A percentile compares a stretch with the other conserved stretches of the same genome.
Evolutionary conservation across 2,113 vertebrate species (phyloP).

Genomic region (Notothenia coriiceps): DNA sequence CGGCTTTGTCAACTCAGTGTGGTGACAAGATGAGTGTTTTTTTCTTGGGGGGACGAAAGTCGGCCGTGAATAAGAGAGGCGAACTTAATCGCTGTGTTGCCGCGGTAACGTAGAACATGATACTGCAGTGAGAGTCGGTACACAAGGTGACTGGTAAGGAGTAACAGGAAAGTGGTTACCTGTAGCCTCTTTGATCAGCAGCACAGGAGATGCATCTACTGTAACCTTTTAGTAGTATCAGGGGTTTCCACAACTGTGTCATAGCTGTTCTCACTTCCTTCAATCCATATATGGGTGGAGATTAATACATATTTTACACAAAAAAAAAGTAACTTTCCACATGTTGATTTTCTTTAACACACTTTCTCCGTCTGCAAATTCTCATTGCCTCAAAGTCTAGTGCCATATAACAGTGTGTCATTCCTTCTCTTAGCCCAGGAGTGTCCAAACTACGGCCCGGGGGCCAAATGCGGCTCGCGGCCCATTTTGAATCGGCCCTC

Average conservation of each 20-base stretch:
- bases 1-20: conserved; percentile 48
- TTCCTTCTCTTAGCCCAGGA: background rate
- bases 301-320: conserved; percentile 6
- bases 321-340: background rate
- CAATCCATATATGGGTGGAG: conserved; percentile 15
- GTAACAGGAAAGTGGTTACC: conserved; percentile 62
- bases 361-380: background rate
- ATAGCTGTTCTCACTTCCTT: conserved; percentile 7
- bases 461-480: too few species aligned
- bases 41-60: conserved; percentile 71
- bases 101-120: conserved; percentile 77
- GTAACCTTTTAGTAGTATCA: conserved; percentile 7
- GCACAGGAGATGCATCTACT: conserved; percentile 15
- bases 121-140: conserved; percentile 42
- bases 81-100: conserved; percentile 81
- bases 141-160: conserved; percentile 51
- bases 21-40: conserved; percentile 67
- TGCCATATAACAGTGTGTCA: background rate
- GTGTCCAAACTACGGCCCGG: too few species aligned
- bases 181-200: conserved; percentile 39
- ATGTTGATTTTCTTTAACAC: background rate
- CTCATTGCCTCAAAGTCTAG: background rate
- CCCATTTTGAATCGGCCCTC: too few species aligned
- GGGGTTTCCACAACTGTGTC: conserved; percentile 17
- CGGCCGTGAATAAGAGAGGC: conserved; percentile 68